Base-by-base conservation (phyloP, 2,113 vertebrate species). In the Oostethus manadensis region DNA sequence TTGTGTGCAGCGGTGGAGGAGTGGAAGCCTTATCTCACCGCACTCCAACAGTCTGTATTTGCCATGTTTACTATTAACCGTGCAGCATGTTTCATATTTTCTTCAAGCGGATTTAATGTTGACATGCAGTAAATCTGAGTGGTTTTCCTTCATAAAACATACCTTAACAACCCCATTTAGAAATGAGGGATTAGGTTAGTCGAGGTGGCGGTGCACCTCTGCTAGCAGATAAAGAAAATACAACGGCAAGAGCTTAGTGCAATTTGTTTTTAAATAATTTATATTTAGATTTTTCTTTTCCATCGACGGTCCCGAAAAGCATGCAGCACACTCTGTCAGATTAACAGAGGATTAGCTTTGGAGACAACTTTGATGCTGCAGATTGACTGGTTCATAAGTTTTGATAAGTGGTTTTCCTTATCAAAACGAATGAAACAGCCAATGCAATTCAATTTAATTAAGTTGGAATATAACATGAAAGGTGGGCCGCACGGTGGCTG, bases 161-260 rank as follows among this genome's bases (percentile, higher is more conserved):
- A 61, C 10, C 56, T 66, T 57, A 62, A 60, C 64, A n/a, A 57
- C 67, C 51, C 54, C 3, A 23, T 66, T 61, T 61, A 8, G 22
- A 76, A 71, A 71, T 53, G 40, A 70, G 71, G 60, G 42, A 68
- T 76, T 68, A 45, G 29, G n/a, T 47, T 40, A 44, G 45, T 65
- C 20, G 63, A 53, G 20, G 66, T 48, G 56, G 43, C 47, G 56
- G 46, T 51, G 1, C 62, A 54, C 43, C 23, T 57, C 29, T 7
- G 29, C 29, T 33, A 1, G 29, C 8, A 44, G 53, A 43, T 15
- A 66, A 63, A 58, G 38, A 42, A 29, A 59, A 55, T 59, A 35
- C 20, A 47, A 60, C 45, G 58, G 55, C 46, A 33, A 13, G 40
- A 35, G 22, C n/a, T 55, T 55, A 38, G 40, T 38, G 10, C 33